These are phyloP conservation scores for Philereme transversata DNA, from an alignment of 2,888 invertebrate genomes.

Conservation along the genomic window DNA sequence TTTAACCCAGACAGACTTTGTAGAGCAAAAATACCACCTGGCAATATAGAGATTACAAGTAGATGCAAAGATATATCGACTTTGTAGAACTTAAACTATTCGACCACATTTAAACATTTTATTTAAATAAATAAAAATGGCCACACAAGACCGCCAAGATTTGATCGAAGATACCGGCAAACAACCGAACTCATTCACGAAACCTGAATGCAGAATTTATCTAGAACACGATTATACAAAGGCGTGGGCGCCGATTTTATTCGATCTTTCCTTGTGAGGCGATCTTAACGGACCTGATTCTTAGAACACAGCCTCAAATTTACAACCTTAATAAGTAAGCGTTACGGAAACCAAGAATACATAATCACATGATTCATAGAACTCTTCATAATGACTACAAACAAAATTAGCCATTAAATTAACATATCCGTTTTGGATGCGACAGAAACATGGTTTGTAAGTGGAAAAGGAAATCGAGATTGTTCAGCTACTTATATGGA, in stretches of 20 bases:
- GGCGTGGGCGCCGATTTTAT: conserved; percentile 51
- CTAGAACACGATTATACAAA: conserved; percentile 41
- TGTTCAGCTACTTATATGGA: conserved; percentile 24
- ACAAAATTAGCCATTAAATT: conserved; percentile 28
- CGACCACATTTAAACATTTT: background rate
- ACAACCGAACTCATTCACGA: conserved; percentile 46
- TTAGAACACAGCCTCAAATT: conserved; percentile 42
- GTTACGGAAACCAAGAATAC: conserved; percentile 38
- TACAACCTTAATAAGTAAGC: conserved; percentile 33
- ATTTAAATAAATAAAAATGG: conserved; percentile 3
- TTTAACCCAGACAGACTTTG: background rate
- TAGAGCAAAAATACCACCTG: background rate
- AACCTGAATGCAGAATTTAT: conserved; percentile 42
- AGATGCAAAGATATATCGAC: too few species aligned
- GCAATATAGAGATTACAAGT: too few species aligned
- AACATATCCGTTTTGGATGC: conserved; percentile 39
- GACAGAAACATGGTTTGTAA: conserved; percentile 29
- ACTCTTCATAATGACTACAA: conserved; percentile 25
- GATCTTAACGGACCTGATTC: conserved; percentile 47
- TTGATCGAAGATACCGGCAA: conserved; percentile 15
- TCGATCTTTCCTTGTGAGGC: conserved; percentile 56
- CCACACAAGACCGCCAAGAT: conserved; percentile 20
- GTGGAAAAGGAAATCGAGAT: conserved; percentile 31
- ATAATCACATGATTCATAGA: conserved; percentile 45
- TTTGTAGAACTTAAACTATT: too few species aligned